Conservation (phyloP, 2,797 vertebrate genomes). For the Diplodus sargus region DNA sequence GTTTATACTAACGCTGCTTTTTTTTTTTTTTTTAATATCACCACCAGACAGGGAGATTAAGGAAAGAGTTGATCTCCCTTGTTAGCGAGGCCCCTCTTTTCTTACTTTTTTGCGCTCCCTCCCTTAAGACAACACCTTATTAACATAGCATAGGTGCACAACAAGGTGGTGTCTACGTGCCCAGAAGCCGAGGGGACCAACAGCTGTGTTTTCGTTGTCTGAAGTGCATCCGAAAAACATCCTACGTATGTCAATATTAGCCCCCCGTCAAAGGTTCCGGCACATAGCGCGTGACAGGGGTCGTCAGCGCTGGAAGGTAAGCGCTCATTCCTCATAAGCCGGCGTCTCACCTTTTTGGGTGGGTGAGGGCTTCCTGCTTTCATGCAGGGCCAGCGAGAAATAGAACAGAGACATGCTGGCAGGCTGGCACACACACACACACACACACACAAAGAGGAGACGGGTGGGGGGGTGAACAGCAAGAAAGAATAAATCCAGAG, state of each 20-base stretch:
- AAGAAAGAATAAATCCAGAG: constrained; percentile 65
- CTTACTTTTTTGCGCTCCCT: constrained; percentile 30
- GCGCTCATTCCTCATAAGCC: constrained; percentile 60
- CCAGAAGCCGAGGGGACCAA: constrained; percentile 65
- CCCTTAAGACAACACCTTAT: constrained; percentile 72
- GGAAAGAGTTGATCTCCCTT: constrained; percentile 66
- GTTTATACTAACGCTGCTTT: constrained; percentile 76
- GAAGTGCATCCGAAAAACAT: constrained; percentile 72
- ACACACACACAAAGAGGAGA: constrained; percentile 19
- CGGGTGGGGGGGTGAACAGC: neutral
- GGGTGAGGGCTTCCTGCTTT: constrained; percentile 68
- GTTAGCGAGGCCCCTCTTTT: constrained; percentile 37
- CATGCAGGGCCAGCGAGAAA: constrained; percentile 67
- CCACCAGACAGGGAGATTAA: constrained; percentile 69
- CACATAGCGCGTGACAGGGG: constrained; percentile 72
- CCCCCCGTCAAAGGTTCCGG: constrained; percentile 61
- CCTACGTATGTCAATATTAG: constrained; percentile 72
- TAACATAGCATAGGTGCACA: constrained; percentile 71
- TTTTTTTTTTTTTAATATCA: constrained; percentile 69
- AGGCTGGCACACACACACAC: constrained; percentile 32
- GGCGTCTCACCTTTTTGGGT: constrained; percentile 62
- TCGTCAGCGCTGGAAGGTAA: constrained; percentile 73
- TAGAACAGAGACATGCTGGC: constrained; percentile 55
- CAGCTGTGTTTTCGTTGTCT: constrained; percentile 68
- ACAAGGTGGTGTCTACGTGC: constrained; percentile 63